Conservation (phyloP, 2,113 vertebrate genomes). For the Phoxinus phoxinus region DNA sequence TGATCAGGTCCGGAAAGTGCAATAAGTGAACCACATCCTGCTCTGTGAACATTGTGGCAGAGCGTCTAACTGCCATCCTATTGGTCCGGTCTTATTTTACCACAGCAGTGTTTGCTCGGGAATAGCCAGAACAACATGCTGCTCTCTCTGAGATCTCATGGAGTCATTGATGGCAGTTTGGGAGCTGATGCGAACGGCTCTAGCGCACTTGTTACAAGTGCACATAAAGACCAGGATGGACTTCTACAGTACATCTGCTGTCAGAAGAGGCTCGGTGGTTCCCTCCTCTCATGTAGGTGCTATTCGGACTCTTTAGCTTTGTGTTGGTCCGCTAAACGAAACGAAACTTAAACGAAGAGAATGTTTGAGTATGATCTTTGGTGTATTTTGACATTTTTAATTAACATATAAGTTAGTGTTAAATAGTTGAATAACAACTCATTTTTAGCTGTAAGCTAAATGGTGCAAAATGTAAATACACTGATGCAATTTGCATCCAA, state of each 20-base stretch:
- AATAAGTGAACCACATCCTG: slow-evolving; percentile 63
- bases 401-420: neutral
- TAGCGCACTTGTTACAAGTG: slow-evolving; percentile 43
- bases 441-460: neutral
- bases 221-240: slow-evolving; percentile 64
- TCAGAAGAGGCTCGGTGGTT: slow-evolving; percentile 70
- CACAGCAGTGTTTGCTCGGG: neutral
- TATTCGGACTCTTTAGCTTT: neutral
- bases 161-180: slow-evolving; percentile 47
- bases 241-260: slow-evolving; percentile 78
- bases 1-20: slow-evolving; percentile 75
- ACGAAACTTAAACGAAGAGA: neutral
- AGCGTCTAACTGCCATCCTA: slow-evolving; percentile 1
- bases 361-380: neutral
- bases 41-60: slow-evolving; percentile 44
- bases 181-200: neutral
- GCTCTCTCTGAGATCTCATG: slow-evolving; percentile 65
- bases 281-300: slow-evolving; percentile 72
- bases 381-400: neutral
- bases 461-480: neutral
- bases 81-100: neutral
- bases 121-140: slow-evolving; percentile 57
- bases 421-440: neutral
- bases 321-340: too few species aligned
- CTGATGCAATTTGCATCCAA: neutral